A percentile compares a stretch with the other conserved stretches of the same genome.
Evolutionary conservation across 2,888 invertebrate genomes (phyloP).

Genomic region (Vannuccia rotundouncinata): DNA sequence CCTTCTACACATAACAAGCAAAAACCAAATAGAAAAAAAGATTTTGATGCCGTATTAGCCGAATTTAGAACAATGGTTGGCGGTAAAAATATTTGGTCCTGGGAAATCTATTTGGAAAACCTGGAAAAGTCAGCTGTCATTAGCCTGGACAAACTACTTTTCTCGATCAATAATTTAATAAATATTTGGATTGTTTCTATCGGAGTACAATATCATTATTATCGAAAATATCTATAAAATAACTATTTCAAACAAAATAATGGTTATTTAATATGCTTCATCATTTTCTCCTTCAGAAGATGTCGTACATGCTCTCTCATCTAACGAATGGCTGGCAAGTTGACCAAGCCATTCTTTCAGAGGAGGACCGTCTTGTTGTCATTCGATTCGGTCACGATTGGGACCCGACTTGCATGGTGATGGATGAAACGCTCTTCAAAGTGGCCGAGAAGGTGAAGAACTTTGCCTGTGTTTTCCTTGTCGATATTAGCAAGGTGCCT

Average conservation of each 20-base stretch:
- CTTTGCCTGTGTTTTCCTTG: conserved; percentile 92
- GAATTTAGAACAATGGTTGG: no score
- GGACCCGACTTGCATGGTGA: conserved; percentile 99
- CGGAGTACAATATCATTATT: no score
- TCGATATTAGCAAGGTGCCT: conserved; percentile 93
- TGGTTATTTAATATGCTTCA: not conserved
- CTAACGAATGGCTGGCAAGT: conserved; percentile 99
- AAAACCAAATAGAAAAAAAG: no score
- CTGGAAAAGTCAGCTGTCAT: no score
- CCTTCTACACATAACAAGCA: no score
- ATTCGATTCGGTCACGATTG: conserved; percentile 98
- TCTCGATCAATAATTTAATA: no score
- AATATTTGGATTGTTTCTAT: no score
- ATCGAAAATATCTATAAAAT: no score
- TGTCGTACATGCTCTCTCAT: conserved; percentile 99
- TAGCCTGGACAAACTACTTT: no score
- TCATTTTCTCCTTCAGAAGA: conserved; percentile 53
- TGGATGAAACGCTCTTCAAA: conserved; percentile 72
- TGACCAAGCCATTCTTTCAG: conserved; percentile 94
- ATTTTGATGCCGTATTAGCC: no score
- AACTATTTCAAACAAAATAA: not conserved
- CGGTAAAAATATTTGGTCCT: no score
- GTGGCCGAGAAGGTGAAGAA: conserved; percentile 74
- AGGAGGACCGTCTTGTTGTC: conserved; percentile 94
- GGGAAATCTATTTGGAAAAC: no score